Percentiles rank a stretch among this genome's conserved stretches.
Evolutionary conservation across 2,797 vertebrate genomes (phyloP).

Genomic region (Diglossa cyanea): DNA sequence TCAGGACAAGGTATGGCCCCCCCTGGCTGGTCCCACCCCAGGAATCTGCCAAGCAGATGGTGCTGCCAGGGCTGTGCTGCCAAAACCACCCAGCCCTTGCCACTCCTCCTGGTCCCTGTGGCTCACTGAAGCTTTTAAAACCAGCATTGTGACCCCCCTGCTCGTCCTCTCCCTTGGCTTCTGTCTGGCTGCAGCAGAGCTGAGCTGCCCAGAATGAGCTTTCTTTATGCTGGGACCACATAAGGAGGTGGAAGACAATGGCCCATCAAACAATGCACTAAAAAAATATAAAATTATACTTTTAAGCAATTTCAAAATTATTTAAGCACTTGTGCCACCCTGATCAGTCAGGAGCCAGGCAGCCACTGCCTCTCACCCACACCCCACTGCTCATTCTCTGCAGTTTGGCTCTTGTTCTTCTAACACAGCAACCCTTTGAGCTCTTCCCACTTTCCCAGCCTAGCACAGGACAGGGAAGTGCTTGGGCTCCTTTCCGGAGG

Average conservation of each 20-base stretch:
- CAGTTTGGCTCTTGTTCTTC: not conserved
- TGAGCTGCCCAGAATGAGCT: not conserved
- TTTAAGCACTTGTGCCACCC: not conserved
- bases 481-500: fast-evolving
- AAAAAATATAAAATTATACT: not conserved
- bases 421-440: fast-evolving
- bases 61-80: not conserved
- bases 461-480: fast-evolving
- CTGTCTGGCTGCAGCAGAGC: not conserved
- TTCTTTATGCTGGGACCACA: fast-evolving
- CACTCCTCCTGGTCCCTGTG: fast-evolving
- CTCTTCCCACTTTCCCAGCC: not conserved
- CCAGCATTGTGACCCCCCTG: fast-evolving
- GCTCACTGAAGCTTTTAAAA: not conserved
- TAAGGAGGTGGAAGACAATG: not conserved
- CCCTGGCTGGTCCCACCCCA: fast-evolving
- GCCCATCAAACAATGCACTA: fast-evolving
- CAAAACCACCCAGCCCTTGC: not conserved
- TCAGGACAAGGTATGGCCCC: not conserved
- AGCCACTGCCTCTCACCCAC: not conserved
- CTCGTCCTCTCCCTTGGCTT: fast-evolving
- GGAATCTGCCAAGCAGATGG: not conserved
- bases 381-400: fast-evolving
- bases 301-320: not conserved
- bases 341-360: not conserved